phyloP scores from a whole-genome alignment of 2,113 vertebrate genomes.

The Hippolais icterina region DNA sequence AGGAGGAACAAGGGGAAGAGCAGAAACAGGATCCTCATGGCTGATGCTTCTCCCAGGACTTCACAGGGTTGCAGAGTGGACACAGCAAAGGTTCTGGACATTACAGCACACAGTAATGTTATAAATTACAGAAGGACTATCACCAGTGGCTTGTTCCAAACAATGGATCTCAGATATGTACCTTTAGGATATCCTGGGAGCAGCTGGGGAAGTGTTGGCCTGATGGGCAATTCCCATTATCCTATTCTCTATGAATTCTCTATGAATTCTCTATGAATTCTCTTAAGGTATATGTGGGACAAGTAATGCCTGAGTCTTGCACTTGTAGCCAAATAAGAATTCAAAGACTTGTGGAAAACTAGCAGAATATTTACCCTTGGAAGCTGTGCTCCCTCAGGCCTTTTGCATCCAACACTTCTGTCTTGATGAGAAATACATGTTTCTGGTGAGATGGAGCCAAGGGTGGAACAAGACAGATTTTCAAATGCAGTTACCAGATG shows the following conservation, averaged over 20 bases:
- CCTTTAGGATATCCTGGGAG: background rate
- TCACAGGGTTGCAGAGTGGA: background rate
- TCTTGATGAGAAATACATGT: background rate
- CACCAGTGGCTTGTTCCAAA: background rate
- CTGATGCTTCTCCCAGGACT: fast-evolving
- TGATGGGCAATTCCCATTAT: background rate
- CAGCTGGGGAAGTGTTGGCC: background rate
- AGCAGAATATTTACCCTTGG: background rate
- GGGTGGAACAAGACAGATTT: background rate
- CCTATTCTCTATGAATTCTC: background rate
- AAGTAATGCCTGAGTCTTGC: background rate
- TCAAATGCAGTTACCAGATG: background rate
- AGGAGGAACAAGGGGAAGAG: background rate
- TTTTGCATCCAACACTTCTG: background rate
- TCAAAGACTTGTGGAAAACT: background rate
- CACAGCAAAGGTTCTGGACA: background rate
- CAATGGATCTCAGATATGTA: background rate
- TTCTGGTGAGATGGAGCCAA: background rate
- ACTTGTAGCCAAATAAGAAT: background rate
- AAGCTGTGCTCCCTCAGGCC: background rate
- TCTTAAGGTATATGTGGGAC: background rate
- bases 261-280: background rate
- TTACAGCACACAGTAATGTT: background rate
- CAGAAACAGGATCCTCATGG: slow-evolving; percentile 19
- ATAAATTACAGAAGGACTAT: background rate